Evolutionary conservation across 2,797 vertebrate genomes (phyloP), one percentile per base, ranked within the genome.

Genomic region (Pygocentrus nattereri): DNA sequence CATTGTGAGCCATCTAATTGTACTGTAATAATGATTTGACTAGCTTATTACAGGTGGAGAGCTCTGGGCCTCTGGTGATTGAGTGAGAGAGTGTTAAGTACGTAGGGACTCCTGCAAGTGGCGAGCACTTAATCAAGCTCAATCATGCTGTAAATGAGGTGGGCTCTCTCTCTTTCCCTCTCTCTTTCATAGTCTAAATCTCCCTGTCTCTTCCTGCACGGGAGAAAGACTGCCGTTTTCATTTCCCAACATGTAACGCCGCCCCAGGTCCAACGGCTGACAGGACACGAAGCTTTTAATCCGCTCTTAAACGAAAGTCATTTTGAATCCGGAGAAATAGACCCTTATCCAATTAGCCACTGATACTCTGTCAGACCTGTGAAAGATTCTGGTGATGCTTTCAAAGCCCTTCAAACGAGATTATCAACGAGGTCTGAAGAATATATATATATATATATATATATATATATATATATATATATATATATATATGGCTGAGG

Each of bases 61-160:
- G 81, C 82, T 84, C 73, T 52, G 59, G 82, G 81, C 62, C 81
- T 80, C 64, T 70, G 56, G 80, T 80, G 85, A 85, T 82, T 79
- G 70, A 82, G 50, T 11, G 56, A 79, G 72, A 79, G 72, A 44
- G 81, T 72, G 84, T 77, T 82, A 81, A 88, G 78, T 83, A 79
- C 34, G 62, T 77, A 72, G 78, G 71, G 85, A 85, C 74, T 82
- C 82, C 79, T 62, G 70, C 83, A 85, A 88, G 81, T 38, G 79
- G 67, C 75, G 81, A 85, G 81, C 76, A 84, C 84, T 89, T 87
- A 85, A 88, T 89, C 87, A 89, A 82, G 81, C 82, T 83, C 84
- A 88, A 89, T 89, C 85, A 88, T 79, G 73, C 81, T 77, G 75
- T 80, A 89, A 89, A 89, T 82, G 84, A 88, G 80, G 54, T 78